Conservation (phyloP, 1,140 invertebrate genomes). For the Palaemon carinicauda region DNA sequence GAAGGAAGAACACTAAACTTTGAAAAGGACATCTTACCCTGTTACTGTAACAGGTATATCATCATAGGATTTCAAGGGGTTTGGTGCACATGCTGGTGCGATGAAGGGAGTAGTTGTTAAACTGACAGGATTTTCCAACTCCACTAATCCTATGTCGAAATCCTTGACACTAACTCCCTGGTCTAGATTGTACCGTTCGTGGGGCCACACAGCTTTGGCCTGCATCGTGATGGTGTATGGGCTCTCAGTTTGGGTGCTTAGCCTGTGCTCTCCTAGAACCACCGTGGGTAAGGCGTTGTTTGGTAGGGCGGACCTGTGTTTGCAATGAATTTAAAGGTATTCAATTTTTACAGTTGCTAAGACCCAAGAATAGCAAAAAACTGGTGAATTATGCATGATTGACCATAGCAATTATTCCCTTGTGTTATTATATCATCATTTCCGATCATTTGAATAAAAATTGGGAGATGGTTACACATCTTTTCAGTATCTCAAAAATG, state of each 20-base stretch:
- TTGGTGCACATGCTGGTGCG: neutral
- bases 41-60: neutral
- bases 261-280: slow-evolving; percentile 6
- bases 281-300: slow-evolving; percentile 1
- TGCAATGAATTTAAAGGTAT: too few species aligned
- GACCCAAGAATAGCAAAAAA: too few species aligned
- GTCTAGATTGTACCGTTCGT: neutral
- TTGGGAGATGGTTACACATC: too few species aligned
- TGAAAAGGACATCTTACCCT: neutral
- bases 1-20: neutral
- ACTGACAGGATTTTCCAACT: neutral
- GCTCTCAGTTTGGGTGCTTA: neutral
- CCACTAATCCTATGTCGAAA: slow-evolving; percentile 16
- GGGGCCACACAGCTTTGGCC: neutral
- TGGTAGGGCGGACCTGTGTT: neutral
- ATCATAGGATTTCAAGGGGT: neutral
- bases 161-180: neutral
- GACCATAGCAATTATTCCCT: too few species aligned
- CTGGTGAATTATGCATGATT: too few species aligned
- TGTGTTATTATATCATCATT: too few species aligned
- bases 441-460: too few species aligned
- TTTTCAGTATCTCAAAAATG: too few species aligned
- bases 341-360: too few species aligned
- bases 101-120: neutral
- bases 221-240: neutral